A percentile compares a stretch with the other conserved stretches of the same genome.
Conservation (phyloP, 2,888 invertebrate genomes). For the Mimachlamys varia region DNA sequence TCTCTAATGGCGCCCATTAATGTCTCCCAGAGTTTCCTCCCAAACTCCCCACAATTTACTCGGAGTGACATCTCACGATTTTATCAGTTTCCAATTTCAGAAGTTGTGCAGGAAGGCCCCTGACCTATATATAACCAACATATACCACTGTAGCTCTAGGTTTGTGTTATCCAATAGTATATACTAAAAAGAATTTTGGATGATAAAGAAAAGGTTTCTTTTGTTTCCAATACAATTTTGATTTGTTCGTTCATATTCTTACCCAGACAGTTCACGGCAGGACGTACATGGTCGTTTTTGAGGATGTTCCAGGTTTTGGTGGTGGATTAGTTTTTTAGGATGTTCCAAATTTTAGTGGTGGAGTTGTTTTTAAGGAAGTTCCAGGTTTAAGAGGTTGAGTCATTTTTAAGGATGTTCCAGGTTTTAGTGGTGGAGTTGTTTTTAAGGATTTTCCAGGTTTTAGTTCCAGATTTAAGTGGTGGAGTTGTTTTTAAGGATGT, state of each 20-base stretch:
- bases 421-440: too few relatives aligned
- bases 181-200: background rate
- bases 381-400: too few relatives aligned
- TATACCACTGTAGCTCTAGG: background rate
- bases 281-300: too few relatives aligned
- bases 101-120: background rate
- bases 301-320: too few relatives aligned
- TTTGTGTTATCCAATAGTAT: background rate
- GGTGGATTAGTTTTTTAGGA: too few relatives aligned
- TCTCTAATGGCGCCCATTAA: slow-evolving; percentile 29
- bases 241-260: background rate
- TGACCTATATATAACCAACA: slow-evolving; percentile 28
- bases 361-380: too few relatives aligned
- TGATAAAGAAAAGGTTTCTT: background rate
- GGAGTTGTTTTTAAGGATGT: too few relatives aligned
- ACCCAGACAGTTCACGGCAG: too few relatives aligned
- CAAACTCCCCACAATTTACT: slow-evolving; percentile 17
- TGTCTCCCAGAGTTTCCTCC: slow-evolving; percentile 29
- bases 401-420: too few relatives aligned
- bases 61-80: slow-evolving; percentile 29
- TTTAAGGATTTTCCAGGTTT: too few relatives aligned
- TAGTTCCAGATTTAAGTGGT: too few relatives aligned
- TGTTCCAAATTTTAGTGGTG: too few relatives aligned
- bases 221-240: background rate
- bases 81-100: slow-evolving; percentile 36